Evolutionary conservation across 1,140 invertebrate species (phyloP), one percentile per base, ranked within the genome.

Genomic region (Brachionus rotundiformis): DNA sequence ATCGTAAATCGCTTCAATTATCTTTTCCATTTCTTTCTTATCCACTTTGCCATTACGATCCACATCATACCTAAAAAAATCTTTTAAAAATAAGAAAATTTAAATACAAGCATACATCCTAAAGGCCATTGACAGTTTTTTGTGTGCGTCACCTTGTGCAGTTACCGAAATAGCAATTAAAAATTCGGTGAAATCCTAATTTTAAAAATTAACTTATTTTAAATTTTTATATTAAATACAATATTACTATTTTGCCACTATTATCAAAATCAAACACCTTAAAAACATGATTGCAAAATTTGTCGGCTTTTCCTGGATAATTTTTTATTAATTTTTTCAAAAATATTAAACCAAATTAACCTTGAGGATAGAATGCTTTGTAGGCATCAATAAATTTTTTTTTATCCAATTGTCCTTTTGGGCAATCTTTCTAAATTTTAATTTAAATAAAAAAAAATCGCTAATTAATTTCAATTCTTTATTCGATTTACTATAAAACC

Each of bases 271-370:
- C 68, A 44, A 82, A 82, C 31, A 49, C 63, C 76, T 63, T 54
- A 16, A 82, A 82, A 6, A 82, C 81, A 61, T 82, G 81, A n/a
- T 27, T 63, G 59, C 44, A 75, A 77, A 82, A 82, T 63, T 82
- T 82, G 29, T 82, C 81, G 19, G 68, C 71, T 81, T 81, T 81
- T 75, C 71, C 68, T 65, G 6, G 0, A 73, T n/a, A 77, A 49
- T n/a, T 27, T 27, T 27, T 47, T n/a, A 47, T n/a, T n/a, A n/a
- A 39, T 39, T 19, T 44, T 25, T 39, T 27, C 0, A 41, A 29
- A 75, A 23, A 44, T n/a, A 75, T 39, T 25, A 39, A 19, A 27
- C 39, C 1, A 75, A 41, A 44, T n/a, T 47, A 44, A 79, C 76
- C 76, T 79, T 79, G 47, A 75, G 68, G 68, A 76, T 76, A 82